phyloP scores from a whole-genome alignment of 2,888 invertebrate species.

The Entomobrya proxima region DNA sequence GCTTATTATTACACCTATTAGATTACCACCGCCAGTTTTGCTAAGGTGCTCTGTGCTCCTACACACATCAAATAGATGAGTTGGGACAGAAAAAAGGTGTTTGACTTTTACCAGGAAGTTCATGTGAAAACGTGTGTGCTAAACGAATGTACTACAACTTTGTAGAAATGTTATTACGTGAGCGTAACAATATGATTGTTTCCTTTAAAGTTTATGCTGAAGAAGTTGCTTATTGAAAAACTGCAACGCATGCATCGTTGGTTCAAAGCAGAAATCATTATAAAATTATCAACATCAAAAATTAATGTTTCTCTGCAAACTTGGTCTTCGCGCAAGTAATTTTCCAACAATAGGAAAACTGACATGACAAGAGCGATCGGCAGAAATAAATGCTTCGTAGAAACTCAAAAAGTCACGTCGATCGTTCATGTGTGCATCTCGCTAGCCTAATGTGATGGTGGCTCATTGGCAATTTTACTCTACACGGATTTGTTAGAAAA shows the following conservation, averaged over 20 bases:
- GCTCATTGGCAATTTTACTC: neutral
- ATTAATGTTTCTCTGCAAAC: conserved; percentile 13
- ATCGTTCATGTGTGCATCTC: too few relatives aligned
- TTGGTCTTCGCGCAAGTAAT: neutral
- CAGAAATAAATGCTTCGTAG: too few relatives aligned
- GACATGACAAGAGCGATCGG: neutral
- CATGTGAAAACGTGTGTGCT: conserved; percentile 39
- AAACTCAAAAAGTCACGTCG: too few relatives aligned
- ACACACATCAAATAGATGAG: neutral
- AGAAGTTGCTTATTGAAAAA: conserved; percentile 10
- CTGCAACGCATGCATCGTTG: neutral
- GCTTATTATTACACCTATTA: conserved; percentile 27
- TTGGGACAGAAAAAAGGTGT: neutral
- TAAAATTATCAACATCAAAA: conserved; percentile 20
- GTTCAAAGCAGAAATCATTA: neutral
- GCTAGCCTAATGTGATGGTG: neutral
- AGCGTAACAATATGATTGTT: conserved; percentile 30
- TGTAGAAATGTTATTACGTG: conserved; percentile 17
- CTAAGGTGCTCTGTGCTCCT: neutral
- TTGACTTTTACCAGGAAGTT: conserved; percentile 58
- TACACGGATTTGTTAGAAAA: neutral
- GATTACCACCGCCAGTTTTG: neutral
- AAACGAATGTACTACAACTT: neutral
- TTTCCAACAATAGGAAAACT: conserved; percentile 9
- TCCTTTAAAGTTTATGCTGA: neutral